Percentiles rank a stretch among this genome's conserved stretches.
phyloP scores from a whole-genome alignment of 2,797 vertebrate genomes.

The Scyliorhinus canicula region DNA sequence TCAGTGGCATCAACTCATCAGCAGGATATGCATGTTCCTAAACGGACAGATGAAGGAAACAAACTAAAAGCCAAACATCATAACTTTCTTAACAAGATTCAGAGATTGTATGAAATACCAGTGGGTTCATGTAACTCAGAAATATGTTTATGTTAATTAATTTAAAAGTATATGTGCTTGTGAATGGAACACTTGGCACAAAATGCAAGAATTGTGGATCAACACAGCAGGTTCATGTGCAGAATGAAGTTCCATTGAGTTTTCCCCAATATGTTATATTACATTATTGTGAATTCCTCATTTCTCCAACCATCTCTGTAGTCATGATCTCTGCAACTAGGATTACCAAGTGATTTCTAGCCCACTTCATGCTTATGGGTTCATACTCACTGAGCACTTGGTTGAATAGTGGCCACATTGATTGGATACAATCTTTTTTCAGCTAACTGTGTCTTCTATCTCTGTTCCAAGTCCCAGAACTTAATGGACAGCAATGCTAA shows the following conservation, averaged over 20 bases:
- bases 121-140: neutral
- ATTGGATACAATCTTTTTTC: neutral
- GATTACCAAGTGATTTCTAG: neutral
- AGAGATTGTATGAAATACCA: neutral
- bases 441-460: neutral
- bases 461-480: neutral
- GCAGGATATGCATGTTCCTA: conserved; percentile 75
- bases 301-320: neutral
- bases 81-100: neutral
- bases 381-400: neutral
- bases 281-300: neutral
- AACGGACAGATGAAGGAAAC: conserved; percentile 25
- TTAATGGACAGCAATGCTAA: neutral
- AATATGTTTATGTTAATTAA: neutral
- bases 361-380: neutral
- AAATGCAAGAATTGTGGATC: neutral
- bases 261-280: neutral
- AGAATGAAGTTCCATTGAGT: neutral
- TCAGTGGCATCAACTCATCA: conserved; percentile 73
- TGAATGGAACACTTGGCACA: neutral
- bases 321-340: neutral
- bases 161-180: neutral
- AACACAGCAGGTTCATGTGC: neutral
- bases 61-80: conserved; percentile 33
- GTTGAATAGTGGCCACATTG: neutral